These are phyloP conservation scores for Drosophila takahashii DNA, from an alignment of 1,140 invertebrate species.

Conservation along the genomic window DNA sequence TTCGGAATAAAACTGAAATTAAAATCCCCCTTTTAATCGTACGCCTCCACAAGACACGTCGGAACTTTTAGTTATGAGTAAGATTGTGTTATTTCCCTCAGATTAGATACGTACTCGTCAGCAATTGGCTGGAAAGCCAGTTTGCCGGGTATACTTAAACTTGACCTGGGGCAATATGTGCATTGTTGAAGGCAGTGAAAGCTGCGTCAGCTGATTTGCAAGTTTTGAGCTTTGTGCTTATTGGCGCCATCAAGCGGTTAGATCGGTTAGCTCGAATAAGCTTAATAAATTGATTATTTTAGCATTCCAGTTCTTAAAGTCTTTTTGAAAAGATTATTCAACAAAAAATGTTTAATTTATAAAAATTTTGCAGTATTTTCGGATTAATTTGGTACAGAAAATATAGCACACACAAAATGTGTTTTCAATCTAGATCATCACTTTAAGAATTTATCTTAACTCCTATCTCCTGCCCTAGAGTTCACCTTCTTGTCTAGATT, in stretches of 20 bases:
- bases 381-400: too few species aligned
- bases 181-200: constrained; percentile 8
- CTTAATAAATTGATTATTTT: not conserved
- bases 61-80: constrained; percentile 40
- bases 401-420: too few species aligned
- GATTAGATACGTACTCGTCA: constrained; percentile 34
- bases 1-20: constrained; percentile 9
- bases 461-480: not conserved
- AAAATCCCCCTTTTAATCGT: constrained; percentile 13
- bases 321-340: too few species aligned
- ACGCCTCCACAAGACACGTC: constrained; percentile 41
- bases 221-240: not conserved
- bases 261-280: constrained; percentile 1
- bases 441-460: not conserved
- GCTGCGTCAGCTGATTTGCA: constrained; percentile 7
- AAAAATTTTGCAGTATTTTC: too few species aligned
- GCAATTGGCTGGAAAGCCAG: constrained; percentile 21
- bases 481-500: not conserved
- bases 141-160: constrained; percentile 10
- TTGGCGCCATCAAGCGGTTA: not conserved
- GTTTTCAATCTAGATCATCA: not conserved
- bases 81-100: constrained; percentile 19
- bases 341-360: too few species aligned
- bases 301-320: too few species aligned
- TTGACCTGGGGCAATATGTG: constrained; percentile 49